Conservation (phyloP, 23 tunicate species). For the Corella eumyota region DNA sequence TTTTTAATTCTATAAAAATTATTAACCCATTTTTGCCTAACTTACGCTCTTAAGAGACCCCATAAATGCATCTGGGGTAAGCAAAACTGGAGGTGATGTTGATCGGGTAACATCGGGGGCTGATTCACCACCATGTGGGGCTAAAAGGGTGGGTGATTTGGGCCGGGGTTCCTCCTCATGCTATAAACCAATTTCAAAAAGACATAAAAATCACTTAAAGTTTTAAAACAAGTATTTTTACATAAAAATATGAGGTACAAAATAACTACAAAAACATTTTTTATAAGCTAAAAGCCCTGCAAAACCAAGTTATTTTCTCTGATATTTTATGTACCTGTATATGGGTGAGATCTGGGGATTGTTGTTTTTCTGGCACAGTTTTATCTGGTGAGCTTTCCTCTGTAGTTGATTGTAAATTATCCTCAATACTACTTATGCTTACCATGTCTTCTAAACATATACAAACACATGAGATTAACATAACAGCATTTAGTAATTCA, state of each 20-base stretch:
- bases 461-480: not conserved
- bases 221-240: too few species aligned
- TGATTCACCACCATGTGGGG: not conserved
- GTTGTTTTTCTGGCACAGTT: too few species aligned
- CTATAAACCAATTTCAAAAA: too few species aligned
- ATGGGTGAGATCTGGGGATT: too few species aligned
- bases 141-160: too few species aligned
- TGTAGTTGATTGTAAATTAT: not conserved
- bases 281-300: too few species aligned
- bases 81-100: constrained; percentile 35
- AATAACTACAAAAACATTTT: too few species aligned
- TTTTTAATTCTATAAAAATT: not conserved
- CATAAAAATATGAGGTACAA: too few species aligned
- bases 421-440: constrained; percentile 32
- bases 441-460: constrained; percentile 18
- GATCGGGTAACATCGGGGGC: constrained; percentile 18
- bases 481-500: not conserved
- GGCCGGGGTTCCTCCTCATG: too few species aligned
- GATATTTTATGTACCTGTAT: too few species aligned
- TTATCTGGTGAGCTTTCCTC: constrained; percentile 1
- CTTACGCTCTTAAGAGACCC: constrained; percentile 44
- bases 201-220: too few species aligned
- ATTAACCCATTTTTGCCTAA: not conserved
- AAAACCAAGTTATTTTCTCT: too few species aligned
- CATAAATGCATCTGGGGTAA: constrained; percentile 72